Conservation (phyloP, 2,113 vertebrate species). For the Todiramphus saurophagus region DNA sequence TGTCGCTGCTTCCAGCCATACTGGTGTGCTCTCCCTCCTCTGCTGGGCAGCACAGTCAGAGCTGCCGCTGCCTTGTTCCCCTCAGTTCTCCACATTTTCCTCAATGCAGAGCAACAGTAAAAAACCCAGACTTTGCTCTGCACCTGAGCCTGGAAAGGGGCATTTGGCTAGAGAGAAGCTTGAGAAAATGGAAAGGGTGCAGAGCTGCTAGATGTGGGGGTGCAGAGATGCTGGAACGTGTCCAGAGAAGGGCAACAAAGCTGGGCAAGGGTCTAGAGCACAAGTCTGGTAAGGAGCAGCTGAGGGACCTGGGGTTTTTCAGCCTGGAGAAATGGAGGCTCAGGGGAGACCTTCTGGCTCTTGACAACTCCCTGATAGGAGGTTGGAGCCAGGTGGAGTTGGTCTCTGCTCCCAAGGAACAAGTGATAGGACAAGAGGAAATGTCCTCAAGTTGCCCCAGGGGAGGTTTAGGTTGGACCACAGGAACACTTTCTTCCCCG, state of each 20-base stretch:
- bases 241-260: not conserved
- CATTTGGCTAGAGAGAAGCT: not conserved
- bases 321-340: not conserved
- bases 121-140: not conserved
- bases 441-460: too few relatives aligned
- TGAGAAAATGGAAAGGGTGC: accelerated
- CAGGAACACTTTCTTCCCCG: too few relatives aligned
- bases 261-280: not conserved
- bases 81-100: not conserved
- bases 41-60: not conserved
- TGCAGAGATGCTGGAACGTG: not conserved
- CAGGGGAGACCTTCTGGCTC: not conserved
- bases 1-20: not conserved
- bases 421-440: too few relatives aligned
- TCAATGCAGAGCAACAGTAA: not conserved
- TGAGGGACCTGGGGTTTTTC: not conserved
- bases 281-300: not conserved
- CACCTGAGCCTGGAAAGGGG: accelerated
- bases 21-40: not conserved
- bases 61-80: not conserved
- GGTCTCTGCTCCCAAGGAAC: not conserved
- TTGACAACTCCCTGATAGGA: not conserved
- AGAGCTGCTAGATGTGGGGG: not conserved
- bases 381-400: not conserved
- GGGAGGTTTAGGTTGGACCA: too few relatives aligned